phyloP scores from a whole-genome alignment of 92 coral and sea anemone genomes.

The Actinostola sp. region DNA sequence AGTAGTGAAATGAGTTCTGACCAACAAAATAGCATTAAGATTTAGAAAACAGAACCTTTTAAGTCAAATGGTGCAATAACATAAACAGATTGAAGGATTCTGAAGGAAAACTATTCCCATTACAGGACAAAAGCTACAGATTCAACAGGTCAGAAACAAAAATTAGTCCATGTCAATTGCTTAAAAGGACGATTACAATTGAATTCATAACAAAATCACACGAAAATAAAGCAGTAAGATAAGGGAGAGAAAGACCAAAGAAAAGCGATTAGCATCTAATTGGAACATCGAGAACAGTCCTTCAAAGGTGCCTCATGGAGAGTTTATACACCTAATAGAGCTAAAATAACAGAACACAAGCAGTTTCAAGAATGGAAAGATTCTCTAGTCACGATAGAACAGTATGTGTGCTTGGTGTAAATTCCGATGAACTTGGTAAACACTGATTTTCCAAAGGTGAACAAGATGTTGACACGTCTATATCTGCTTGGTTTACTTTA shows the following conservation, averaged over 20 bases:
- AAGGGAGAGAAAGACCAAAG: not conserved
- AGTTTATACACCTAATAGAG: not conserved
- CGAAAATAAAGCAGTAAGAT: not conserved
- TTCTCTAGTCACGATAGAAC: not conserved
- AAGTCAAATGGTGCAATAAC: not conserved
- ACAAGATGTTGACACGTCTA: slow-evolving; percentile 10
- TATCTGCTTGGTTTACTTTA: not conserved
- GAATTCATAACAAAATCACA: not conserved
- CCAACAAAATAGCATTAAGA: not conserved
- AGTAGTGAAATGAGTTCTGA: not conserved
- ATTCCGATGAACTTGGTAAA: slow-evolving; percentile 13
- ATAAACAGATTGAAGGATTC: slow-evolving; percentile 10
- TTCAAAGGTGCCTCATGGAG: not conserved
- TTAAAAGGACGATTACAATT: slow-evolving; percentile 2
- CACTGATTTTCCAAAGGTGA: slow-evolving; percentile 15
- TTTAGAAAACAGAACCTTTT: slow-evolving; percentile 1
- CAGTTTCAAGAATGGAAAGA: not conserved
- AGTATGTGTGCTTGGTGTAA: slow-evolving; percentile 3
- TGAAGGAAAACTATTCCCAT: slow-evolving; percentile 19
- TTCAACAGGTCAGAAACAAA: slow-evolving; percentile 28
- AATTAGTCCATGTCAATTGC: not conserved
- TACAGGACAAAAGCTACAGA: slow-evolving; percentile 13
- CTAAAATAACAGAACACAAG: not conserved
- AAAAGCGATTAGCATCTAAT: slow-evolving; percentile 4
- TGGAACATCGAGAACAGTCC: slow-evolving; percentile 4